These are phyloP conservation scores for Lasius platythorax DNA, from an alignment of 2,888 invertebrate genomes.

Conservation along the genomic window DNA sequence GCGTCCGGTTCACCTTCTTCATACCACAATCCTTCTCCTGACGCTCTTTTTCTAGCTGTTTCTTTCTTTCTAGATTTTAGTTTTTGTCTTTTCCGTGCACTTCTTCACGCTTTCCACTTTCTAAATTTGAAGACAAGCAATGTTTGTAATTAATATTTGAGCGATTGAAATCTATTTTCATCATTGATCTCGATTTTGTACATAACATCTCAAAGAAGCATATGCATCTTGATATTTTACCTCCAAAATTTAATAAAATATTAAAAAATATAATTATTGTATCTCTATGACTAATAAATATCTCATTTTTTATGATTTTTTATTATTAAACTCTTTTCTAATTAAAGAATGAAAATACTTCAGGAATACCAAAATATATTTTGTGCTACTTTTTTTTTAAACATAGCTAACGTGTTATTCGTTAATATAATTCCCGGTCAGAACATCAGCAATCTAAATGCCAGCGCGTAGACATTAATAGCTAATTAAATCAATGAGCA, in stretches of 20 bases:
- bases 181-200: neutral
- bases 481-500: constrained; percentile 11
- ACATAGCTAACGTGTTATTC: neutral
- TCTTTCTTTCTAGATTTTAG: constrained; percentile 49
- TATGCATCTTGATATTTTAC: neutral
- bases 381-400: neutral
- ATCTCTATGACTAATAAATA: neutral
- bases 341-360: neutral
- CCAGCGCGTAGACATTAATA: neutral
- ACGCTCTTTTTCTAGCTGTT: constrained; percentile 63
- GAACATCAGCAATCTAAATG: neutral
- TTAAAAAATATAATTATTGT: neutral
- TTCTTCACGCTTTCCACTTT: neutral
- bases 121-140: neutral
- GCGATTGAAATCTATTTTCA: neutral
- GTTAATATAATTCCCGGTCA: neutral
- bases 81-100: neutral
- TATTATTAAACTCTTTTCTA: neutral
- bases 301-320: neutral
- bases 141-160: neutral
- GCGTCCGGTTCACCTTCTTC: constrained; percentile 77
- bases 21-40: constrained; percentile 56
- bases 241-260: neutral
- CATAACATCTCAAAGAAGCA: neutral
- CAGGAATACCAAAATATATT: neutral